These are phyloP conservation scores for Hycleus cichorii DNA, from an alignment of 1,140 invertebrate genomes.

Conservation along the genomic window DNA sequence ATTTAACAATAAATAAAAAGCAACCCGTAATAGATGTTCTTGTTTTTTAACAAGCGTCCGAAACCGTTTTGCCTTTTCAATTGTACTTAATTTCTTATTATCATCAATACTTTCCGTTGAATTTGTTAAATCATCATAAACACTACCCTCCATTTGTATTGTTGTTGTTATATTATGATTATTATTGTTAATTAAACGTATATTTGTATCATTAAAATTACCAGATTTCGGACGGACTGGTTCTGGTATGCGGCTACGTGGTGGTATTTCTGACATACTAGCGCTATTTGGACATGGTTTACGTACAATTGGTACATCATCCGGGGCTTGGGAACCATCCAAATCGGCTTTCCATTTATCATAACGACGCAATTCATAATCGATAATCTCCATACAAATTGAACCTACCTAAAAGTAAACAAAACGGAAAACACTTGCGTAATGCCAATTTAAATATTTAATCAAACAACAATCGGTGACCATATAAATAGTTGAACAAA, in stretches of 20 bases:
- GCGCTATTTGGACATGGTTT: constrained; percentile 38
- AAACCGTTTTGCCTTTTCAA: constrained; percentile 35
- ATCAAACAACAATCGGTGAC: too few species aligned
- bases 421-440: too few species aligned
- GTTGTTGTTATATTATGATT: constrained; percentile 15
- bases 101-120: constrained; percentile 67
- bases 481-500: too few species aligned
- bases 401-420: constrained; percentile 68
- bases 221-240: constrained; percentile 58
- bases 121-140: constrained; percentile 57
- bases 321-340: constrained; percentile 53
- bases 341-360: constrained; percentile 91
- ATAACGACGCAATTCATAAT: constrained; percentile 87
- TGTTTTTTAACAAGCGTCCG: constrained; percentile 63
- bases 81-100: constrained; percentile 58
- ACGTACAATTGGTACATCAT: constrained; percentile 28
- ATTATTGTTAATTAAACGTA: too few species aligned
- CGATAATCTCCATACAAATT: constrained; percentile 91
- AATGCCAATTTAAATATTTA: too few species aligned
- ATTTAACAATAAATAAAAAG: constrained; percentile 88
- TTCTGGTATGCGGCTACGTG: constrained; percentile 59
- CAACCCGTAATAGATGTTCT: constrained; percentile 80
- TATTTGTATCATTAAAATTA: constrained; percentile 48
- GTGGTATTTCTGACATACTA: constrained; percentile 46
- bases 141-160: constrained; percentile 48